Evolutionary conservation across 2,888 invertebrate species (phyloP), one percentile per base, ranked within the genome.

Genomic region (Pachymerium ferrugineum): DNA sequence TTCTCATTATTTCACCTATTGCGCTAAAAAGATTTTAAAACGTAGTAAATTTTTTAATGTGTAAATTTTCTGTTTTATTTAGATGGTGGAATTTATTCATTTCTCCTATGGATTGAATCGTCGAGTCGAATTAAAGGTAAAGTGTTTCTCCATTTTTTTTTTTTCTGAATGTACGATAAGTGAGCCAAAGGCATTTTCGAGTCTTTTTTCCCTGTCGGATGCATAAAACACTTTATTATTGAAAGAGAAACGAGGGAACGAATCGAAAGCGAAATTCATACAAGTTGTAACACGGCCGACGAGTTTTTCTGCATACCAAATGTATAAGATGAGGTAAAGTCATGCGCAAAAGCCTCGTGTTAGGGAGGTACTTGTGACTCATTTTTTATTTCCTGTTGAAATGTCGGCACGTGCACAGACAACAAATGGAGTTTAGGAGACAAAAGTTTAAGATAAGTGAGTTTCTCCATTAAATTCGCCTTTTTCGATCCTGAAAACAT

Each of bases 371-470:
- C 62, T 62, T 62, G 62, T 62, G 62, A 62, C 62, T 62, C 62
- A 62, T 62, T 62, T 62, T 62, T 62, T 62, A 62, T 62, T 62
- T 62, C 62, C 62, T 62, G 62, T 62, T 62, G 62, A 62, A 62
- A 62, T 62, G 62, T 62, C 62, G 62, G 62, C 62, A 62, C 62
- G 62, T 62, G 62, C 62, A 12, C 10, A 28, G 62, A 28, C 25
- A 62, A 62, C 62, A 62, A 62, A 62, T 62, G 62, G 28, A 62
- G 62, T 62, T 28, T 3, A n/a, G n/a, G n/a, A 38, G 38, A 38
- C 38, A 6, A 12, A 16, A n/a, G n/a, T n/a, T n/a, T n/a, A n/a
- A 62, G 62, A 62, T 62, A 62, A 62, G 62, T 62, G 62, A 62
- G 62, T 62, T 62, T 62, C n/a, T n/a, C n/a, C 62, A 62, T 62